Evolutionary conservation across 2,113 vertebrate genomes (phyloP).

Genomic region (Mobula birostris): DNA sequence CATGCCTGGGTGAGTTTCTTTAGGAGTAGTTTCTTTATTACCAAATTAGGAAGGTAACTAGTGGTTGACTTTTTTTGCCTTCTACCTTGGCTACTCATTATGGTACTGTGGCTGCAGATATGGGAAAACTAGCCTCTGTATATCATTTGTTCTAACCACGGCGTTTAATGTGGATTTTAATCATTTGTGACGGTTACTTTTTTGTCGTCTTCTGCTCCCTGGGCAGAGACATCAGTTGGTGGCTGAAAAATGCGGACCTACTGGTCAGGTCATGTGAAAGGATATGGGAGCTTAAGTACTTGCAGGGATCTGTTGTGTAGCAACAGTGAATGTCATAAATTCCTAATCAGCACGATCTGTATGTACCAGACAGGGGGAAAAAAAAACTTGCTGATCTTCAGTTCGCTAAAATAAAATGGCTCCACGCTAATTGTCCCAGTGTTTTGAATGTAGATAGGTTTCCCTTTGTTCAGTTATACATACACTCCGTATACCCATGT

Average conservation of each 20-base stretch:
- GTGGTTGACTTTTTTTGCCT: too few species aligned
- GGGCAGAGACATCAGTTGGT: not conserved
- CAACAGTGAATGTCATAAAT: constrained; percentile 23
- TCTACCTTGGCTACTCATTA: too few species aligned
- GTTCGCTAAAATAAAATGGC: not conserved
- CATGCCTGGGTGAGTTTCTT: too few species aligned
- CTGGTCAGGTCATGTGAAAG: not conserved
- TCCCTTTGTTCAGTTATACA: not conserved
- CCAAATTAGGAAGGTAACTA: too few species aligned
- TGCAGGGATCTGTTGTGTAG: not conserved
- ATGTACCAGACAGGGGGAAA: too few species aligned
- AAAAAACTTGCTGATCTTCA: too few species aligned
- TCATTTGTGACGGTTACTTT: not conserved
- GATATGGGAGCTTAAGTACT: not conserved
- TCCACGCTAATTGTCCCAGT: not conserved
- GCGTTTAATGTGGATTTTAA: not conserved
- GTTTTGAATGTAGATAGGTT: not conserved
- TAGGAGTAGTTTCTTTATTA: too few species aligned
- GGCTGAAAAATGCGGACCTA: not conserved
- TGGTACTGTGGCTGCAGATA: too few species aligned
- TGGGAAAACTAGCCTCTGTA: too few species aligned
- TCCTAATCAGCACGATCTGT: constrained; percentile 8
- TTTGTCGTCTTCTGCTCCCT: not conserved
- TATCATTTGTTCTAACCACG: not conserved
- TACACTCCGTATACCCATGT: too few species aligned